phyloP scores from a whole-genome alignment of 2,888 invertebrate species.

The Cylloceria caligata region DNA sequence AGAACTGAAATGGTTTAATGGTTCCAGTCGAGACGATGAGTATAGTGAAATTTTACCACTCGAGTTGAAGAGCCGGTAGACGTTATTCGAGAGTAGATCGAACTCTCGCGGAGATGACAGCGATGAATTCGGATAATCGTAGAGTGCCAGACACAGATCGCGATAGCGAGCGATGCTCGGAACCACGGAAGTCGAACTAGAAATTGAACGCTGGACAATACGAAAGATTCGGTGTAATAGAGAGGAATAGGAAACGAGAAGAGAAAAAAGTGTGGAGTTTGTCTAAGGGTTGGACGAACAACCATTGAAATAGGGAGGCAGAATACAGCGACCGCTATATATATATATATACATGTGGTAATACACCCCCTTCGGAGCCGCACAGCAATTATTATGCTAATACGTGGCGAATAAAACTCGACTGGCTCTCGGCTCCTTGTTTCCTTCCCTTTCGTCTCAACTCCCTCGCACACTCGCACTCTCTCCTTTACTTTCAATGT shows the following conservation, averaged over 20 bases:
- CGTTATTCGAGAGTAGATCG: conserved; percentile 13
- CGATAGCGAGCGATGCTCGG: not conserved
- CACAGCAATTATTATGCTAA: conserved; percentile 82
- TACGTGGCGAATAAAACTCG: conserved; percentile 75
- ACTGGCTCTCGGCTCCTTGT: conserved; percentile 45
- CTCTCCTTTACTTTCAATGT: conserved; percentile 23
- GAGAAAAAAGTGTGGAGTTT: conserved; percentile 35
- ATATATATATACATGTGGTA: conserved; percentile 18
- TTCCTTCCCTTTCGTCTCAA: conserved; percentile 53
- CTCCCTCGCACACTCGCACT: not conserved
- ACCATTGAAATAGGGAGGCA: conserved; percentile 45
- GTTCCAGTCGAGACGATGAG: not conserved
- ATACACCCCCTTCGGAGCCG: conserved; percentile 61
- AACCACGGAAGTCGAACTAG: conserved; percentile 26
- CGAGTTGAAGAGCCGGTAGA: conserved; percentile 65
- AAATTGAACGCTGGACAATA: conserved; percentile 38
- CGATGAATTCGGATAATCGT: not conserved
- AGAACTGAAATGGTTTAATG: not conserved
- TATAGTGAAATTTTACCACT: conserved; percentile 73
- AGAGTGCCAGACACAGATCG: not conserved
- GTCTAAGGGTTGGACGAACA: conserved; percentile 54
- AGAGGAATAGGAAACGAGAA: conserved; percentile 7
- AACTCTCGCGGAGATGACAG: not conserved
- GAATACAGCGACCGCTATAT: conserved; percentile 6
- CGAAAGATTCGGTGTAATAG: conserved; percentile 26